Conservation (phyloP, 2,797 vertebrate genomes). For the Intellagama lesueurii region DNA sequence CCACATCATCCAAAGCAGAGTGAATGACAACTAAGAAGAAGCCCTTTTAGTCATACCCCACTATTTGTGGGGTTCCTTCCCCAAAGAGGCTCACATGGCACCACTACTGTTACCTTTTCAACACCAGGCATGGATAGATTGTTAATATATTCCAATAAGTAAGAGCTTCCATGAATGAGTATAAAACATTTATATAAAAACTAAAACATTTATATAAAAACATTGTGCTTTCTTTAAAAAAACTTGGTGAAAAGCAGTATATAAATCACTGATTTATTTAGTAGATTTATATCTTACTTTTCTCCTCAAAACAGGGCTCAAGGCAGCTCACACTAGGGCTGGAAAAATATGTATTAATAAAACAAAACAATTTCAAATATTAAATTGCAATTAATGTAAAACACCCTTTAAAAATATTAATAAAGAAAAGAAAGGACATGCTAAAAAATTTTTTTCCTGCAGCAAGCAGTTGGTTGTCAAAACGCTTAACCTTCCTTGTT, state of each 20-base stretch:
- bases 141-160: background rate
- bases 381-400: background rate
- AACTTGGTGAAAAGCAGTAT: background rate
- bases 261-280: background rate
- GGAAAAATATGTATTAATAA: too few species aligned
- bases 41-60: background rate
- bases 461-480: background rate
- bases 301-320: background rate
- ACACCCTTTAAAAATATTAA: background rate
- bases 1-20: too few species aligned
- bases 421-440: background rate
- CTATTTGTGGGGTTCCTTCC: background rate
- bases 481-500: background rate
- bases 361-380: too few species aligned
- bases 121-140: background rate
- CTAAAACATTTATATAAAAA: too few species aligned
- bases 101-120: background rate
- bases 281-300: background rate
- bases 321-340: too few species aligned
- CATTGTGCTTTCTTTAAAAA: background rate
- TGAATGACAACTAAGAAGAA: background rate
- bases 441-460: background rate
- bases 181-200: too few species aligned
- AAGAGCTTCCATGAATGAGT: background rate
- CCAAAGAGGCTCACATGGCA: background rate